phyloP scores from a whole-genome alignment of 2,113 vertebrate genomes.

The Pygoscelis antarcticus region DNA sequence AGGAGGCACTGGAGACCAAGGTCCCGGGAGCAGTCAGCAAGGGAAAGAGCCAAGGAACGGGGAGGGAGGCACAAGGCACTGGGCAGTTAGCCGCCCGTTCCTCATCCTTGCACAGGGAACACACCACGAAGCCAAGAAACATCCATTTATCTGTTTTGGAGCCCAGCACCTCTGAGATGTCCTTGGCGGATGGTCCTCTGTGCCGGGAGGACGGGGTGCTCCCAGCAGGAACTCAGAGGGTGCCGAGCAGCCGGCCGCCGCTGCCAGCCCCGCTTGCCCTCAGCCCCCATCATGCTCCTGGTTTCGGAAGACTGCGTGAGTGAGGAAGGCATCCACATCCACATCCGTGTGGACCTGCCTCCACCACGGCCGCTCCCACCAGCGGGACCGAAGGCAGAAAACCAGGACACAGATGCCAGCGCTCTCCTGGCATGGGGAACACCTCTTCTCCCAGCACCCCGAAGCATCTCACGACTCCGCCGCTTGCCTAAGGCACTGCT shows the following conservation, averaged over 20 bases:
- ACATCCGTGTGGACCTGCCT: not conserved
- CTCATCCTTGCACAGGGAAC: not conserved
- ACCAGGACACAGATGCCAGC: not conserved
- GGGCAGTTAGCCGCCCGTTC: not conserved
- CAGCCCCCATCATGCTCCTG: fast-evolving
- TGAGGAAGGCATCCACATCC: not conserved
- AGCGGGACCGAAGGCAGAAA: not conserved
- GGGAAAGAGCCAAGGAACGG: not conserved
- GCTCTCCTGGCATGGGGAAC: not conserved
- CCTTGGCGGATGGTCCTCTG: not conserved
- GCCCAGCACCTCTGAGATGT: not conserved
- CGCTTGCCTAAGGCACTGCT: not conserved
- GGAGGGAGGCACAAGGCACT: not conserved
- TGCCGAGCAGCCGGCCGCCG: fast-evolving
- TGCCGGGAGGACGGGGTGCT: not conserved
- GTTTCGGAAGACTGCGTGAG: not conserved
- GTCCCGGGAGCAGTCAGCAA: not conserved
- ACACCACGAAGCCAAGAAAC: not conserved
- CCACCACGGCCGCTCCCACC: not conserved
- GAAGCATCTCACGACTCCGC: fast-evolving
- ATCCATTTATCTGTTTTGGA: not conserved
- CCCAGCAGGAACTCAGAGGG: not conserved
- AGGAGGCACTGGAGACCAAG: not conserved
- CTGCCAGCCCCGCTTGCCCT: not conserved
- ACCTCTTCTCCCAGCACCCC: not conserved